These are phyloP conservation scores for Anser cygnoides DNA, from an alignment of 2,113 vertebrate genomes.

Conservation along the genomic window DNA sequence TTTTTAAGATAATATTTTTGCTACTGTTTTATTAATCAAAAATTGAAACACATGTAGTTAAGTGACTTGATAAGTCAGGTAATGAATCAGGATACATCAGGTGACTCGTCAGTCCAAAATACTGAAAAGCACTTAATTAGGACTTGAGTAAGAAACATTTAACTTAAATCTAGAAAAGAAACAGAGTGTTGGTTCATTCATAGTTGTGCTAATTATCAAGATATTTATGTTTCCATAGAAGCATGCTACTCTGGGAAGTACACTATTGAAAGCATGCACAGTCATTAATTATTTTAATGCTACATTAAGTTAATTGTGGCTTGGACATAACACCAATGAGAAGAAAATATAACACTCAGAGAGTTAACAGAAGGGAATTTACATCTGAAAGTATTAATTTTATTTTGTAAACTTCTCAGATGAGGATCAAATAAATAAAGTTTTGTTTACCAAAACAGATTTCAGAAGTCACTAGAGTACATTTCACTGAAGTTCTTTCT, in stretches of 20 bases:
- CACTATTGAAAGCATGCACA: not conserved
- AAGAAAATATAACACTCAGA: not conserved
- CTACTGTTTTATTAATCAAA: not conserved
- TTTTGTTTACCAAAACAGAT: not conserved
- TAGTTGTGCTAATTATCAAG: not conserved
- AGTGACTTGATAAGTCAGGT: not conserved
- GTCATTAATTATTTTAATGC: not conserved
- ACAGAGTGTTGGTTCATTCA: not conserved
- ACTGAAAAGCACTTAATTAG: not conserved
- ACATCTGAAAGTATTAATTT: not conserved
- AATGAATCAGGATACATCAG: not conserved
- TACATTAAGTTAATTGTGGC: not conserved
- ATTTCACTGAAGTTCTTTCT: not conserved
- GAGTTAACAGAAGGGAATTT: not conserved
- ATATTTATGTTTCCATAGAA: fast-evolving
- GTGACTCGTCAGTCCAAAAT: not conserved
- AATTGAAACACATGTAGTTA: not conserved
- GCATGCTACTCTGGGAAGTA: not conserved
- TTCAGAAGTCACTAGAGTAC: not conserved
- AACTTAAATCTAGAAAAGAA: not conserved
- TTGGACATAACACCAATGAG: not conserved
- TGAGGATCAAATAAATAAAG: not conserved
- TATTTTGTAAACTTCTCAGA: not conserved
- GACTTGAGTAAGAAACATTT: not conserved
- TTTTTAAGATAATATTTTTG: not conserved